Percentiles rank a stretch among this genome's conserved stretches.
Evolutionary conservation across 2,888 invertebrate genomes (phyloP).

Genomic region (Drosophila atripex): DNA sequence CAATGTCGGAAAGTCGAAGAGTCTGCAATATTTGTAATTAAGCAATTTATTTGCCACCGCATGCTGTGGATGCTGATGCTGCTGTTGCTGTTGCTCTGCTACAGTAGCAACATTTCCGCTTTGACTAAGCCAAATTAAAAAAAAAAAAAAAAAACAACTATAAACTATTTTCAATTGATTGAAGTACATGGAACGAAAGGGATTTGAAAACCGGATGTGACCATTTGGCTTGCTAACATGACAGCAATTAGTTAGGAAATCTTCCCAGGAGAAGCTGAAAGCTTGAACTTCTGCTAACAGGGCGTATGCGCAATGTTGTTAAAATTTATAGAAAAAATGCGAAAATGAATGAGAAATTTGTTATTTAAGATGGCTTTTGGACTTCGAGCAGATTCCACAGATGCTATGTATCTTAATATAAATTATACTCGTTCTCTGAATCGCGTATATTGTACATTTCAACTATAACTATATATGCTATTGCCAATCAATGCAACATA

Average conservation of each 20-base stretch:
- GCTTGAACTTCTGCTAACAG: constrained; percentile 1
- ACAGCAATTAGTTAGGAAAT: constrained; percentile 58
- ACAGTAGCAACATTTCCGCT: constrained; percentile 68
- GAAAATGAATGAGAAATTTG: not conserved
- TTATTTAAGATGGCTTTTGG: not conserved
- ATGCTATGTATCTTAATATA: too few relatives aligned
- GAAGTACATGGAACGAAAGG: constrained; percentile 30
- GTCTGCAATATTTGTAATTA: constrained; percentile 69
- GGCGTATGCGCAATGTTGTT: constrained; percentile 51
- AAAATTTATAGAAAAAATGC: not conserved
- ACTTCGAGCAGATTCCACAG: too few relatives aligned
- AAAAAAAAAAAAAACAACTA: constrained; percentile 6
- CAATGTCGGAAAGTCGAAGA: constrained; percentile 40
- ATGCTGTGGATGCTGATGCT: constrained; percentile 23
- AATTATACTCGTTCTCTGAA: too few relatives aligned
- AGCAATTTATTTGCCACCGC: constrained; percentile 67
- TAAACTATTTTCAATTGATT: constrained; percentile 62
- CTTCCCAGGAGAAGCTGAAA: constrained; percentile 10
- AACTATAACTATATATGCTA: too few relatives aligned
- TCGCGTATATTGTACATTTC: too few relatives aligned
- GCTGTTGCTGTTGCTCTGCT: constrained; percentile 16
- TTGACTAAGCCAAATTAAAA: constrained; percentile 35
- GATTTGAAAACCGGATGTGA: constrained; percentile 57
- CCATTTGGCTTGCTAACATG: constrained; percentile 54
- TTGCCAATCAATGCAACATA: too few relatives aligned